Evolutionary conservation across 2,888 invertebrate genomes (phyloP), one percentile per base, ranked within the genome.

Genomic region (Meteorus cinctellus): DNA sequence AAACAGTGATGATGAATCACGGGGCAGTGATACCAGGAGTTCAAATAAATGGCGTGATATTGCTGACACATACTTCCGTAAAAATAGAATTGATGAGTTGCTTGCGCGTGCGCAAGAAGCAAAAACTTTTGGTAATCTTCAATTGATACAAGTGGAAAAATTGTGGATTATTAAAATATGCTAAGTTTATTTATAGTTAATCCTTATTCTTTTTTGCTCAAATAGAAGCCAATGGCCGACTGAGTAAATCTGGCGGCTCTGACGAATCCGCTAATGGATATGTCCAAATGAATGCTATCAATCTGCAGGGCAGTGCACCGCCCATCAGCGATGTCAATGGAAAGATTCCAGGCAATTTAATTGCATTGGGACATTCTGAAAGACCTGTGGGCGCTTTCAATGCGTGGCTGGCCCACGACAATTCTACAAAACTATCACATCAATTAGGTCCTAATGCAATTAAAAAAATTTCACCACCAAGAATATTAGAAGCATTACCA

Each of bases 401-500:
- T 55, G 84, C 84, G 16, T 89, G 89, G 88, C 73, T 85, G 34
- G 71, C 62, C 36, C 86, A 86, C 3, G 86, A 86, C 0, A 81
- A 73, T 24, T 55, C 66, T 0, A 10, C 41, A 4, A 78, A 73
- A 65, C 71, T 71, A 1, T 74, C 78, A 1, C 41, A 31, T 16
- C 79, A 78, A 73, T 80, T 78, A 27, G 67, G 59, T 27, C 70
- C 55, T 65, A 80, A 77, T 36, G 78, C 74, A 4, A 41, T 80
- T 3, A 86, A 84, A 74, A 86, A 82, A 77, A 84, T 85, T 75
- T 88, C 86, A n/a, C 89, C 86, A n/a, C 89, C 89, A 3, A 78
- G 89, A 59, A 84, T 89, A 19, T 81, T 89, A 62, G 88, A 89
- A 77, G 89, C 89, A 16, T 74, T 89, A 68, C 89, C 89, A 0